Conservation (phyloP, 2,113 vertebrate genomes). For the Lepidothrix coronata region DNA sequence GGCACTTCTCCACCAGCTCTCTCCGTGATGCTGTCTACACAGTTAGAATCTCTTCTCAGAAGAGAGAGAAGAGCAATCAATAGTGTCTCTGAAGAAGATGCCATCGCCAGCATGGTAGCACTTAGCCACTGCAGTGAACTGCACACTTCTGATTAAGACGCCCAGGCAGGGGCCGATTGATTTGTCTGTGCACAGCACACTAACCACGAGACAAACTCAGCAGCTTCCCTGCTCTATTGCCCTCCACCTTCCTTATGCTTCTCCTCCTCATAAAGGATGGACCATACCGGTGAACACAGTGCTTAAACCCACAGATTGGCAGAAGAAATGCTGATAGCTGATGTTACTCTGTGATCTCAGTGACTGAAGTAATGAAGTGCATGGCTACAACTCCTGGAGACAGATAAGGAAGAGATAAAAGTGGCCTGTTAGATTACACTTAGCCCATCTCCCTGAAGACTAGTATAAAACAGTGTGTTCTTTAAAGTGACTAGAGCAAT, state of each 20-base stretch:
- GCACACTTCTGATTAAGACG: slow-evolving; percentile 68
- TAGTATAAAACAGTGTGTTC: not conserved
- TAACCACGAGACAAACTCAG: slow-evolving; percentile 10
- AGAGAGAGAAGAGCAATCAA: slow-evolving; percentile 70
- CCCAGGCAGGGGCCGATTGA: slow-evolving; percentile 36
- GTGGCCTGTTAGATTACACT: slow-evolving; percentile 1
- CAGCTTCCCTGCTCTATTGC: not conserved
- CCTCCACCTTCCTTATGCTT: not conserved
- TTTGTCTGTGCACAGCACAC: slow-evolving; percentile 40
- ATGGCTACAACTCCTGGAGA: not conserved
- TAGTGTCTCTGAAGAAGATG: slow-evolving; percentile 67
- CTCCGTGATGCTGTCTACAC: slow-evolving; percentile 49
- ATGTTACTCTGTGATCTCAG: not conserved
- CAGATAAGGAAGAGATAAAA: slow-evolving; percentile 25
- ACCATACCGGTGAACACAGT: not conserved
- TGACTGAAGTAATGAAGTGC: not conserved
- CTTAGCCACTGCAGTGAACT: slow-evolving; percentile 56
- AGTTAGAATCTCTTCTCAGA: slow-evolving; percentile 61
- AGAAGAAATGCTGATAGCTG: slow-evolving; percentile 11
- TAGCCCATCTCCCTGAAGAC: not conserved
- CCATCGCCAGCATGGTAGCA: slow-evolving; percentile 52
- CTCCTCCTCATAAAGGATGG: not conserved
- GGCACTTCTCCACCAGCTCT: slow-evolving; percentile 57
- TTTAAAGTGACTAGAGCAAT: not conserved
- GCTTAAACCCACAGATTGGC: not conserved